Percentiles rank a stretch among this genome's conserved stretches.
Conservation (phyloP, 2,888 invertebrate genomes). For the Erpobdella octoculata region DNA sequence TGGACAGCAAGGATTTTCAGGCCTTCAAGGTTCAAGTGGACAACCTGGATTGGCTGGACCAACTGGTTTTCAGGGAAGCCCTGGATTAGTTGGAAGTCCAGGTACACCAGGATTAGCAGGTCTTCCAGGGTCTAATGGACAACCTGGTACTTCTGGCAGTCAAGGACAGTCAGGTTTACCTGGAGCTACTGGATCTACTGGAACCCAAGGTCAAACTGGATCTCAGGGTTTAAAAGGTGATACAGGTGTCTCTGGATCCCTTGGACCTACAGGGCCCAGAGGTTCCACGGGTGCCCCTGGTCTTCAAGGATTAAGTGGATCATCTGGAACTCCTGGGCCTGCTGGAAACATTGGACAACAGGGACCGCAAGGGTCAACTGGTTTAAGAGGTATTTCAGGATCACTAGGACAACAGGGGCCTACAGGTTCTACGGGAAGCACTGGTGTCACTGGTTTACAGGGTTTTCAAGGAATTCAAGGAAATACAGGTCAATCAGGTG, state of each 20-base stretch:
- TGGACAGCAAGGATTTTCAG: constrained; percentile 20
- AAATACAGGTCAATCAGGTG: constrained; percentile 30
- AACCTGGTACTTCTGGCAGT: constrained; percentile 33
- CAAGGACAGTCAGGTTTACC: constrained; percentile 31
- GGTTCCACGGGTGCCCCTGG: constrained; percentile 34
- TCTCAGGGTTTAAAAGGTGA: constrained; percentile 31
- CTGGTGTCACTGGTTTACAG: constrained; percentile 15
- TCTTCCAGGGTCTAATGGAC: constrained; percentile 28
- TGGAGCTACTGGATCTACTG: constrained; percentile 34
- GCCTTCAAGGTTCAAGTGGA: constrained; percentile 29
- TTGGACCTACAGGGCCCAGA: constrained; percentile 32
- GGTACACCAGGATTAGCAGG: constrained; percentile 57
- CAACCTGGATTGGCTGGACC: constrained; percentile 26
- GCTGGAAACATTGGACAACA: constrained; percentile 29
- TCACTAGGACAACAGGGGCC: constrained; percentile 27
- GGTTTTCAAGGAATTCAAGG: constrained; percentile 24
- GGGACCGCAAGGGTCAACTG: constrained; percentile 9
- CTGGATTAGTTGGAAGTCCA: constrained; percentile 23
- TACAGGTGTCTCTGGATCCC: constrained; percentile 25
- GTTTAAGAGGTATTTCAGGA: constrained; percentile 27
- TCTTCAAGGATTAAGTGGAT: constrained; percentile 25
- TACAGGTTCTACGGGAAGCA: constrained; percentile 17
- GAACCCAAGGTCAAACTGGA: constrained; percentile 32
- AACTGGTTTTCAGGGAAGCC: constrained; percentile 25
- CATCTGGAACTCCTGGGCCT: constrained; percentile 29